phyloP scores from a whole-genome alignment of 1,140 invertebrate species.

The Triops cancriformis region DNA sequence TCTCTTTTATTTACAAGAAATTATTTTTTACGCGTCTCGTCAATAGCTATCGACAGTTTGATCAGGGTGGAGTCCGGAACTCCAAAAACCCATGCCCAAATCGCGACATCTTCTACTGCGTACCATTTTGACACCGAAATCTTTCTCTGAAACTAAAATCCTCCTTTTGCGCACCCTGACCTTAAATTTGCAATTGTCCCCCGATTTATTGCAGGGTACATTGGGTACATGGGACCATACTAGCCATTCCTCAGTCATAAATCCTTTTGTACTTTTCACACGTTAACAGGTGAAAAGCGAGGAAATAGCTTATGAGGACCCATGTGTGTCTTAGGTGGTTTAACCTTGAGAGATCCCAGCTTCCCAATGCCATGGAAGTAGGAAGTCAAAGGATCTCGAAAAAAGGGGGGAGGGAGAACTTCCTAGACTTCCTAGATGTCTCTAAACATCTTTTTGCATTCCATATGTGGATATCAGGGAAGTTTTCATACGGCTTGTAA shows the following conservation, averaged over 20 bases:
- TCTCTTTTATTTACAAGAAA: neutral
- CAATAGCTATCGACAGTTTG: neutral
- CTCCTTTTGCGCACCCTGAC: too few species aligned
- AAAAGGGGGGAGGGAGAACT: neutral
- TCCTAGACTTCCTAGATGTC: neutral
- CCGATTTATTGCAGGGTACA: too few species aligned
- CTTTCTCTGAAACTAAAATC: too few species aligned
- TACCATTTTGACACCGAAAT: too few species aligned
- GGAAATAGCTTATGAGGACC: neutral
- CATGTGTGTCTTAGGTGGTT: neutral
- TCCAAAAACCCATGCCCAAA: neutral
- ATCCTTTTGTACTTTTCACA: too few species aligned
- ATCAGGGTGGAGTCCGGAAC: neutral
- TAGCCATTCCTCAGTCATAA: too few species aligned
- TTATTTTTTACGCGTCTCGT: neutral
- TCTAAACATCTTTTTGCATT: too few species aligned
- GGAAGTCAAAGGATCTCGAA: neutral
- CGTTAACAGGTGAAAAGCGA: neutral
- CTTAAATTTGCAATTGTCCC: too few species aligned
- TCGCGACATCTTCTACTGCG: neutral
- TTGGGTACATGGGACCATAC: too few species aligned
- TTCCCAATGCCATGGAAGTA: conserved; percentile 13
- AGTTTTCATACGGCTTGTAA: neutral
- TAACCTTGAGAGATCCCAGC: conserved; percentile 3
- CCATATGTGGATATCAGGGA: conserved; percentile 1